phyloP scores from a whole-genome alignment of 2,113 vertebrate genomes.

The Osmerus mordax region DNA sequence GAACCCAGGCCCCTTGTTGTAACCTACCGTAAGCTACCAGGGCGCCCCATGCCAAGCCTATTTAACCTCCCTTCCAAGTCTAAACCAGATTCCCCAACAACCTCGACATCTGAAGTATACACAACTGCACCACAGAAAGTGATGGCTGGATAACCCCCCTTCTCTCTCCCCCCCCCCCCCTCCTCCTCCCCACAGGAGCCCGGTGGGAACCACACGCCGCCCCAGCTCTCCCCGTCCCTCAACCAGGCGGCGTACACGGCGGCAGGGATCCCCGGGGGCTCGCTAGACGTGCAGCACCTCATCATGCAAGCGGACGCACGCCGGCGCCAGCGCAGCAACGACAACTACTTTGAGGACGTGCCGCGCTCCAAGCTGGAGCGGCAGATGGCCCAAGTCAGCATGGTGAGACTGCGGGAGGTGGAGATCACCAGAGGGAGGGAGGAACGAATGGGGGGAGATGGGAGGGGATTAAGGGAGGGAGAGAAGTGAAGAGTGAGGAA shows the following conservation, averaged over 20 bases:
- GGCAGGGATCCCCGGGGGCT: conserved; percentile 79
- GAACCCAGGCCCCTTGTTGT: too few species aligned
- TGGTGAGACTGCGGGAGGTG: conserved; percentile 64
- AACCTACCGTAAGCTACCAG: too few species aligned
- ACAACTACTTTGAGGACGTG: conserved; percentile 98
- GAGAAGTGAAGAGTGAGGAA: neutral
- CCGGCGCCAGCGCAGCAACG: conserved; percentile 96
- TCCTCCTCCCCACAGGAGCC: conserved; percentile 78
- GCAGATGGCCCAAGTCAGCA: conserved; percentile 99
- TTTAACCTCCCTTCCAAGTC: too few species aligned
- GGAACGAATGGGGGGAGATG: neutral
- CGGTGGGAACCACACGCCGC: conserved; percentile 94
- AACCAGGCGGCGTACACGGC: conserved; percentile 93
- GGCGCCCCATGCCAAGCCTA: neutral
- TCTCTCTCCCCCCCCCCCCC: neutral
- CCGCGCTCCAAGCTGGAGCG: conserved; percentile 98
- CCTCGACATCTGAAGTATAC: too few species aligned
- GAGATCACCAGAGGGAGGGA: conserved; percentile 5
- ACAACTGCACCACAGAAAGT: too few species aligned
- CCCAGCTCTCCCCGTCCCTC: conserved; percentile 94
- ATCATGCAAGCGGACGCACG: conserved; percentile 99
- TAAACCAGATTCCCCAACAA: too few species aligned
- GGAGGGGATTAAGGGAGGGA: neutral
- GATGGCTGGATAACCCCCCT: neutral
- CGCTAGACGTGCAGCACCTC: conserved; percentile 99